These are phyloP conservation scores for Hafferia zeledoni DNA, from an alignment of 2,797 vertebrate genomes.

Conservation along the genomic window DNA sequence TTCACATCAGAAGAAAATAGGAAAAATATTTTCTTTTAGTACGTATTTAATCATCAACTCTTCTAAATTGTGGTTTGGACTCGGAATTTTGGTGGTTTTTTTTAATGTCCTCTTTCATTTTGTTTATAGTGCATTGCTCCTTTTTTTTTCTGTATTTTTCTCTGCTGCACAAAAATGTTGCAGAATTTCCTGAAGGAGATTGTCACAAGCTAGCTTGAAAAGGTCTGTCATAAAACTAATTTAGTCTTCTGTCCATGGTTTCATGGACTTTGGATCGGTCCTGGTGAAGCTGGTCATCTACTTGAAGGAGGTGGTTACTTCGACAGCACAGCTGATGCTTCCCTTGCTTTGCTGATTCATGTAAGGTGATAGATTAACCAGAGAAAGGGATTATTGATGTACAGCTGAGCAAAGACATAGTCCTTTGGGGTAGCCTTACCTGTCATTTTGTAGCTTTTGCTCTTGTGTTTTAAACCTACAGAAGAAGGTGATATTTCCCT, in stretches of 20 bases:
- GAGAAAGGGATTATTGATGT: background rate
- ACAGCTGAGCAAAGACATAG: background rate
- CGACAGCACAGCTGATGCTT: background rate
- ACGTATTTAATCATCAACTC: background rate
- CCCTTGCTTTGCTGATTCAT: background rate
- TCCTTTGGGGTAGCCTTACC: background rate
- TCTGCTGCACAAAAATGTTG: accelerated
- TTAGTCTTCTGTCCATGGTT: background rate
- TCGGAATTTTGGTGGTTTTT: background rate
- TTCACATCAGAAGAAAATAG: background rate
- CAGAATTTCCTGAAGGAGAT: background rate
- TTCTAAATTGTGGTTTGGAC: background rate
- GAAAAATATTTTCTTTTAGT: constrained; percentile 48
- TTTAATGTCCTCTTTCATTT: background rate
- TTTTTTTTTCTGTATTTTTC: background rate
- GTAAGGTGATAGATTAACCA: background rate
- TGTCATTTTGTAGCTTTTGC: background rate
- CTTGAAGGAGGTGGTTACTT: background rate
- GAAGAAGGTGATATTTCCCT: background rate
- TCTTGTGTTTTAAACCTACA: background rate
- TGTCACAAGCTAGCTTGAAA: background rate
- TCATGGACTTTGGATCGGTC: background rate
- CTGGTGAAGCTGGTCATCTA: background rate
- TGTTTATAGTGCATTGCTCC: background rate
- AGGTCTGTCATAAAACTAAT: background rate